These are phyloP conservation scores for Setipinna tenuifilis DNA, from an alignment of 2,797 vertebrate genomes.

Conservation along the genomic window DNA sequence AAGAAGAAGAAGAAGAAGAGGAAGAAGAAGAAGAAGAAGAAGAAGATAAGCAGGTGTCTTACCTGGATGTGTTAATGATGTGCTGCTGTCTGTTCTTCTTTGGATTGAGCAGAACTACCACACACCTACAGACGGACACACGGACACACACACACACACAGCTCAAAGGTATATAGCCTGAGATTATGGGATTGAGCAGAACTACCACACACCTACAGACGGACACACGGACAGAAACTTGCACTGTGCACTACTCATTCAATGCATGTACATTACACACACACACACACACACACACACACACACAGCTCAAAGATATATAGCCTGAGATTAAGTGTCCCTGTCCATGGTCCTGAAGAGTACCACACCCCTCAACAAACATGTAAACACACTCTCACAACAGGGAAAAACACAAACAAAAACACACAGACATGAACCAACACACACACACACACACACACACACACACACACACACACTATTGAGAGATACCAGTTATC, in stretches of 20 bases:
- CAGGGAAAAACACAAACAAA: constrained; percentile 28
- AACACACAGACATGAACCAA: not conserved
- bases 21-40: too few relatives aligned
- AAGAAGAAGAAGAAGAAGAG: too few relatives aligned
- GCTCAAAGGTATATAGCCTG: too few relatives aligned
- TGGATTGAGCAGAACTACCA: constrained; percentile 91
- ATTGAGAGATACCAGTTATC: too few relatives aligned
- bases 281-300: constrained; percentile 15
- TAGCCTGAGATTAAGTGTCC: too few relatives aligned
- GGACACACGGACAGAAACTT: not conserved
- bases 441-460: constrained; percentile 28
- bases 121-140: constrained; percentile 78
- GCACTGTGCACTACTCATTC: not conserved
- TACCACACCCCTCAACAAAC: too few relatives aligned
- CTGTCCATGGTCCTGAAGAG: not conserved
- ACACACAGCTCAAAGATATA: not conserved
- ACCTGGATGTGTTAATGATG: constrained; percentile 93
- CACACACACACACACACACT: too few relatives aligned
- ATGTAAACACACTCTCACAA: constrained; percentile 7
- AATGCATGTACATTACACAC: not conserved
- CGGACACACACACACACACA: not conserved
- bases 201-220: too few relatives aligned
- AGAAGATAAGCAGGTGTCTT: constrained; percentile 31
- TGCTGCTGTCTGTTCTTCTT: constrained; percentile 89
- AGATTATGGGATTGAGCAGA: too few relatives aligned